phyloP scores from a whole-genome alignment of 2,797 vertebrate genomes.

The Aselliscus stoliczkanus region DNA sequence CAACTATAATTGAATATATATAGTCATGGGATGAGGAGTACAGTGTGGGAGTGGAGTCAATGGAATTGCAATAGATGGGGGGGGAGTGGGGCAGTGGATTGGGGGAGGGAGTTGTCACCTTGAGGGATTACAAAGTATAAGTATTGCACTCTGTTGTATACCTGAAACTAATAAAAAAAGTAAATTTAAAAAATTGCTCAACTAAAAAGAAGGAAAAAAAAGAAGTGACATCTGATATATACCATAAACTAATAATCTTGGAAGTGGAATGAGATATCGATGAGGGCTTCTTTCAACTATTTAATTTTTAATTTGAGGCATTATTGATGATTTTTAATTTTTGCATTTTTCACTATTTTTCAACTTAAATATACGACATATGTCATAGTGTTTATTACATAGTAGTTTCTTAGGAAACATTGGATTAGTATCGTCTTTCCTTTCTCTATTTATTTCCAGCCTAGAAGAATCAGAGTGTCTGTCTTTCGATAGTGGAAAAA shows the following conservation, averaged over 20 bases:
- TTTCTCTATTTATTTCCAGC: not conserved
- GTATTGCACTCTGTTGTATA: too few species aligned
- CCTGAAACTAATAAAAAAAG: too few species aligned
- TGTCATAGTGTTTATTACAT: not conserved
- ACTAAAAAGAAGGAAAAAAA: not conserved
- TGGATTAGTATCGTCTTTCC: not conserved
- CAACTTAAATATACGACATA: not conserved
- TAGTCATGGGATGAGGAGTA: too few species aligned
- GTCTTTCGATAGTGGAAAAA: not conserved
- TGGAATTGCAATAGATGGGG: too few species aligned
- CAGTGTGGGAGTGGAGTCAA: too few species aligned
- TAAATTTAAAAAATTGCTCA: too few species aligned
- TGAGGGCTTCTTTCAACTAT: not conserved
- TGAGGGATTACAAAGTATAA: too few species aligned
- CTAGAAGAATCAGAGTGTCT: not conserved
- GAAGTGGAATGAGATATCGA: not conserved
- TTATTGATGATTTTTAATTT: not conserved
- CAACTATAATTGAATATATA: too few species aligned
- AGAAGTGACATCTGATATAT: not conserved
- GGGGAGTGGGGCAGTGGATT: too few species aligned
- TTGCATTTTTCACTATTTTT: not conserved
- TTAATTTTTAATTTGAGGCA: not conserved
- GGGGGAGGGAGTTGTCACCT: too few species aligned
- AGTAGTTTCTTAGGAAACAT: not conserved
- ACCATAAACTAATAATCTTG: not conserved